These are phyloP conservation scores for Coptotermes formosanus DNA, from an alignment of 1,140 invertebrate genomes.

Conservation along the genomic window DNA sequence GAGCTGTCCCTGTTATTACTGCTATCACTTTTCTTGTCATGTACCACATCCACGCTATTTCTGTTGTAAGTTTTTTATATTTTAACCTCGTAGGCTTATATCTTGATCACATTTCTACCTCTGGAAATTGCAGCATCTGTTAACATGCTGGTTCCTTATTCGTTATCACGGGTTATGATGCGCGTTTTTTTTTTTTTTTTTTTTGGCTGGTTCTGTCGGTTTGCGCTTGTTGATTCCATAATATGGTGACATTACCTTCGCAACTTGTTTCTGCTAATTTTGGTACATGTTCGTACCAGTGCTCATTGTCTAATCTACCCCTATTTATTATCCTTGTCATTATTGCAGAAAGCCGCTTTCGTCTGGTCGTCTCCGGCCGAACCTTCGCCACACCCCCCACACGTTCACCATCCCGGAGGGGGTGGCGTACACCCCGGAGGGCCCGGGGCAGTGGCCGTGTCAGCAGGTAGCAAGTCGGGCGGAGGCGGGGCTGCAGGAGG, in stretches of 20 bases:
- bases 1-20: too few relatives aligned
- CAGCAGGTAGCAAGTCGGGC: conserved; percentile 34
- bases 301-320: background rate
- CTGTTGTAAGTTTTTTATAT: too few relatives aligned
- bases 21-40: too few relatives aligned
- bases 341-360: conserved; percentile 49
- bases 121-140: too few relatives aligned
- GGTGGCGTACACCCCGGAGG: conserved; percentile 42
- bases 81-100: too few relatives aligned
- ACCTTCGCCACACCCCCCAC: conserved; percentile 28
- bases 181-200: too few relatives aligned
- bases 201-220: too few relatives aligned
- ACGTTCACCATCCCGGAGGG: conserved; percentile 45
- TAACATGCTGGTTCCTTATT: too few relatives aligned
- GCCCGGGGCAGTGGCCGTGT: conserved; percentile 44
- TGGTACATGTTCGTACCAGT: background rate
- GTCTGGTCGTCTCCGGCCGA: conserved; percentile 46
- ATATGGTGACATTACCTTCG: background rate
- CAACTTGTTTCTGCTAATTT: background rate
- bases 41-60: too few relatives aligned
- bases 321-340: conserved; percentile 33
- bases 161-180: too few relatives aligned
- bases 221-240: background rate
- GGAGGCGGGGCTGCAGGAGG: conserved; percentile 43
- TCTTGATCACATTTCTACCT: too few relatives aligned